Conservation (phyloP, 2,888 invertebrate genomes). For the Elegia similella region DNA sequence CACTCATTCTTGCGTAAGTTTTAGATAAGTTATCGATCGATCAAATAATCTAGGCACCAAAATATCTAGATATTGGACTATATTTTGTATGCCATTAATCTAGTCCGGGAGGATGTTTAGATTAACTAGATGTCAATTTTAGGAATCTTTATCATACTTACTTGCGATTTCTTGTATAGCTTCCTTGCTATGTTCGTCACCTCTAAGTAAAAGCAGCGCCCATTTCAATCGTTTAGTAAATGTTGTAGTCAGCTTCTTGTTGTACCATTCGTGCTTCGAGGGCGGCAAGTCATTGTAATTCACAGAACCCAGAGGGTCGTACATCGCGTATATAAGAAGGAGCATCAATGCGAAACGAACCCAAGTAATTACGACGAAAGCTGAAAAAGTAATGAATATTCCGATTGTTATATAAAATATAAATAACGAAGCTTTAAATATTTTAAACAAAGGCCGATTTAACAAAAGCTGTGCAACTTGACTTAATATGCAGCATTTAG, state of each 20-base stretch:
- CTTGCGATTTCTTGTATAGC: slow-evolving; percentile 28
- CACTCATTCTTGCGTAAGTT: no score
- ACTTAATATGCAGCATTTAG: no score
- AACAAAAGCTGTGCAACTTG: no score
- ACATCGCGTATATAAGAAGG: slow-evolving; percentile 23
- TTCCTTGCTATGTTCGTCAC: slow-evolving; percentile 25
- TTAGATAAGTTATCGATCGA: no score
- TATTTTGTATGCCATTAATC: no score
- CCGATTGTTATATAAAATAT: neutral
- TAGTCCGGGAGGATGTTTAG: no score
- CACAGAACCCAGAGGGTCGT: slow-evolving; percentile 25
- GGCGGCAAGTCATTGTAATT: slow-evolving; percentile 23
- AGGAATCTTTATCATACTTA: slow-evolving; percentile 7
- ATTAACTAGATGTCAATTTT: no score
- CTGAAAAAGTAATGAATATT: slow-evolving; percentile 18
- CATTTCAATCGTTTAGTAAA: slow-evolving; percentile 25
- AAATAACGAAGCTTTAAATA: no score
- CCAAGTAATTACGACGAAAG: slow-evolving; percentile 22
- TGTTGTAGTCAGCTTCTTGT: slow-evolving; percentile 23
- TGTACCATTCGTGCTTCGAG: slow-evolving; percentile 22
- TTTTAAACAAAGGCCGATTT: no score
- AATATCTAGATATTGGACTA: no score
- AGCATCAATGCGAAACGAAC: slow-evolving; percentile 19
- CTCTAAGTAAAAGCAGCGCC: slow-evolving; percentile 25
- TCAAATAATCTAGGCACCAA: no score